Evolutionary conservation across 2,113 vertebrate genomes (phyloP).

Genomic region (Meriones unguiculatus): DNA sequence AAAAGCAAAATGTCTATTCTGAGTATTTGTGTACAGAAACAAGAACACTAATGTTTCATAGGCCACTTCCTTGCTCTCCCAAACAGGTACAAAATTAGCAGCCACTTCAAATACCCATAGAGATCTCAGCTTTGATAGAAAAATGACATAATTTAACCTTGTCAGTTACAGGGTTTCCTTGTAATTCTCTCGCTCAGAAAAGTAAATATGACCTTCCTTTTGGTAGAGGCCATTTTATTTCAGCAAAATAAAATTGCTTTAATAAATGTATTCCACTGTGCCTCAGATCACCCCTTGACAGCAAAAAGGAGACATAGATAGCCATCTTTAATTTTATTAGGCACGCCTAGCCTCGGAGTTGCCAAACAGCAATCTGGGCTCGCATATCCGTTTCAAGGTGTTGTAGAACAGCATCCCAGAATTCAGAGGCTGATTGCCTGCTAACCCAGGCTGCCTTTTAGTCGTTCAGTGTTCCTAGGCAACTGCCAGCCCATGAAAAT

Average conservation of each 20-base stretch:
- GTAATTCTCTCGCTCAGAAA: conserved; percentile 56
- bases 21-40: not conserved
- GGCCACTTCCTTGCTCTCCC: not conserved
- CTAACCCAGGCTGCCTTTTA: not conserved
- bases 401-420: conserved; percentile 4
- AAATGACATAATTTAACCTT: conserved; percentile 45
- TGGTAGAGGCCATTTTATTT: conserved; percentile 60
- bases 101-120: conserved; percentile 46
- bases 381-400: not conserved
- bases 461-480: not conserved
- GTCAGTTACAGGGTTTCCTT: conserved; percentile 51
- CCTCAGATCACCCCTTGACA: not conserved
- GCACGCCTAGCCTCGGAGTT: conserved; percentile 23
- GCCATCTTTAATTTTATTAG: conserved; percentile 35
- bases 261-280: conserved; percentile 48
- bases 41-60: conserved; percentile 39
- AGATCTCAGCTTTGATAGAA: conserved; percentile 45
- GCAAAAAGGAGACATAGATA: conserved; percentile 3
- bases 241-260: conserved; percentile 68
- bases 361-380: not conserved
- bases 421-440: not conserved
- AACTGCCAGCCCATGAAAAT: not conserved
- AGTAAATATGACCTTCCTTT: conserved; percentile 55
- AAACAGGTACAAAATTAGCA: conserved; percentile 41
- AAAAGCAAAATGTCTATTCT: conserved; percentile 16